These are phyloP conservation scores for Palythoa grandiflora DNA, from an alignment of 92 coral and sea anemone genomes.

Conservation along the genomic window DNA sequence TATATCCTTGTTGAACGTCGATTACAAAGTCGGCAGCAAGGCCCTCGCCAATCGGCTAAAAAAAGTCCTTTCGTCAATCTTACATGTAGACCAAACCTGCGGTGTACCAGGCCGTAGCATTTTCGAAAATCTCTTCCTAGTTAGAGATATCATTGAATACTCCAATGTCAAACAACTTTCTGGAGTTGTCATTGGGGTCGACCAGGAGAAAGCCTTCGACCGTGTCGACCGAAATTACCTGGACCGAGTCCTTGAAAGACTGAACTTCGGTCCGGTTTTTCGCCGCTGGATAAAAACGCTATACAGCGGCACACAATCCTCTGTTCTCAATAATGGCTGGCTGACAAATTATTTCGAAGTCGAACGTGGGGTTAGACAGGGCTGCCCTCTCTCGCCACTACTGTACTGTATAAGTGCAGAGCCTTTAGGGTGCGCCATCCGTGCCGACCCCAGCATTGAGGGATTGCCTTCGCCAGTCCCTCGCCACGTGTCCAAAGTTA, in stretches of 20 bases:
- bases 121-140: slow-evolving; percentile 15
- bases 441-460: slow-evolving; percentile 26
- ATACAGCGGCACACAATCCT: slow-evolving; percentile 22
- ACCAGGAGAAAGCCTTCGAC: slow-evolving; percentile 46
- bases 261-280: slow-evolving; percentile 54
- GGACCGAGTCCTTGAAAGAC: slow-evolving; percentile 7
- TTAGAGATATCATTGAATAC: slow-evolving; percentile 15
- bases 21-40: slow-evolving; percentile 29
- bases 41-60: slow-evolving; percentile 31
- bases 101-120: slow-evolving; percentile 40
- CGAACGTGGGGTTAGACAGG: slow-evolving; percentile 46
- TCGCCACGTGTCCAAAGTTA: background rate
- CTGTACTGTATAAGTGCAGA: slow-evolving; percentile 54
- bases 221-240: slow-evolving; percentile 36
- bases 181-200: slow-evolving; percentile 17
- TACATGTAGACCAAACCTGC: slow-evolving; percentile 47
- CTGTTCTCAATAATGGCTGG: slow-evolving; percentile 45
- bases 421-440: slow-evolving; percentile 26
- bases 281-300: slow-evolving; percentile 30
- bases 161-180: slow-evolving; percentile 16
- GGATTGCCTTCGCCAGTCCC: slow-evolving; percentile 38
- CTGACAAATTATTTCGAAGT: slow-evolving; percentile 7
- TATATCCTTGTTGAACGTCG: slow-evolving; percentile 7
- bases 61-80: background rate
- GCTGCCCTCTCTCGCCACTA: slow-evolving; percentile 54